Evolutionary conservation across 2,888 invertebrate genomes (phyloP).

Genomic region (Eilema sororculum): DNA sequence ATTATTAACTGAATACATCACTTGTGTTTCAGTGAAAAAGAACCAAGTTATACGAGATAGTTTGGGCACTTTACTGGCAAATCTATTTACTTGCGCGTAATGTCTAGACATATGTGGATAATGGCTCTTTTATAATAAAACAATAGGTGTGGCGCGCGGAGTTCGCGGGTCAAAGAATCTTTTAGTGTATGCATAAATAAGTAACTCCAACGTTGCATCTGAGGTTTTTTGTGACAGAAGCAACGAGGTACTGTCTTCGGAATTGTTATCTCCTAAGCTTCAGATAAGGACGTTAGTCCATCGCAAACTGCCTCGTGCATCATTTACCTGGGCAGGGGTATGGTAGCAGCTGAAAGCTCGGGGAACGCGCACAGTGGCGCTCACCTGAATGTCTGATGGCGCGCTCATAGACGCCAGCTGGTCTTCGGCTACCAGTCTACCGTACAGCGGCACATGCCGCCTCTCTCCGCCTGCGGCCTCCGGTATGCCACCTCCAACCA

Average conservation of each 20-base stretch:
- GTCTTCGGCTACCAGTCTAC: conserved; percentile 96
- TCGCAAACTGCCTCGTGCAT: conserved; percentile 84
- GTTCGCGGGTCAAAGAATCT: conserved; percentile 56
- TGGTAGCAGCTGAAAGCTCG: conserved; percentile 85
- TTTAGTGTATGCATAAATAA: conserved; percentile 34
- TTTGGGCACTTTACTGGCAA: conserved; percentile 74
- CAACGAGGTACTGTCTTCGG: conserved; percentile 9
- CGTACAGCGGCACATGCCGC: conserved; percentile 94
- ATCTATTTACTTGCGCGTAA: conserved; percentile 78
- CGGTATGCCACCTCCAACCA: conserved; percentile 81
- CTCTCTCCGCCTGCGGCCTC: conserved; percentile 83
- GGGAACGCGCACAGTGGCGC: conserved; percentile 84
- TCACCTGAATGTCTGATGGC: conserved; percentile 89
- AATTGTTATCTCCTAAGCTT: conserved; percentile 11
- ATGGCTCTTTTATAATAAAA: conserved; percentile 72
- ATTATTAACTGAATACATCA: conserved; percentile 59
- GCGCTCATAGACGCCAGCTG: conserved; percentile 90
- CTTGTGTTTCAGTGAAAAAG: conserved; percentile 63
- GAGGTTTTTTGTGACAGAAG: conserved; percentile 13
- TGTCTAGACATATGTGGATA: conserved; percentile 72
- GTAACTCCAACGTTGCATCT: conserved; percentile 40
- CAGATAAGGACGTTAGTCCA: conserved; percentile 45
- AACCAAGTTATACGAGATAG: conserved; percentile 70
- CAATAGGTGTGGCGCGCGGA: conserved; percentile 63
- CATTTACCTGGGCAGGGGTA: conserved; percentile 83